These are phyloP conservation scores for Torymus auratus DNA, from an alignment of 2,888 invertebrate species.

Conservation along the genomic window DNA sequence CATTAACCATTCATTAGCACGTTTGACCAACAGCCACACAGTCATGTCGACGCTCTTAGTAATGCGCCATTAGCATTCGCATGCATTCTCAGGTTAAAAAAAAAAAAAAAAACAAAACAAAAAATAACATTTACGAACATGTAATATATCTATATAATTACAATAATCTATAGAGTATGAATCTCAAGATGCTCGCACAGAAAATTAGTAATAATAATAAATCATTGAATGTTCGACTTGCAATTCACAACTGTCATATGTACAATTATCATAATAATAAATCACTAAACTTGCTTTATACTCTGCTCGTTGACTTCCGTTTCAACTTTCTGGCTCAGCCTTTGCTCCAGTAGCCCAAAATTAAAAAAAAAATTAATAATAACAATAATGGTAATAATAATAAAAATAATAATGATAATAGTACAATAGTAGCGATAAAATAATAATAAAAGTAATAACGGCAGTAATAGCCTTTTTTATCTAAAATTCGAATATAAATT, in stretches of 20 bases:
- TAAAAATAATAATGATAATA: constrained; percentile 8
- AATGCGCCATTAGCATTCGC: neutral
- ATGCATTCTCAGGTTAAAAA: neutral
- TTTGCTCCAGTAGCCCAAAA: constrained; percentile 2
- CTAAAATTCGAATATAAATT: neutral
- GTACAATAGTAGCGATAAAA: neutral
- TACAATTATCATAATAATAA: constrained; percentile 7
- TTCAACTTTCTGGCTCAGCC: neutral
- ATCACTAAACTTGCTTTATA: constrained; percentile 3
- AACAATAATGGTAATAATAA: constrained; percentile 17
- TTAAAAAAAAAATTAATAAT: constrained; percentile 2
- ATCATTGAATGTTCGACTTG: too few species aligned
- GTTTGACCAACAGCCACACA: neutral
- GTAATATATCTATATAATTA: too few species aligned
- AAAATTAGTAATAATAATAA: constrained; percentile 4
- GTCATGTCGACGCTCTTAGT: neutral
- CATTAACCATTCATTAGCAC: neutral
- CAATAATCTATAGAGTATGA: neutral
- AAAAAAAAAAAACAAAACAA: neutral
- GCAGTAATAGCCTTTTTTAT: constrained; percentile 11
- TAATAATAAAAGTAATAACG: constrained; percentile 6
- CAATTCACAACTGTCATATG: constrained; percentile 6
- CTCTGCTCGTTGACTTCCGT: neutral
- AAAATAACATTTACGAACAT: neutral
- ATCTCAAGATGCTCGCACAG: neutral